These are phyloP conservation scores for Ptychoptera contaminata DNA, from an alignment of 2,888 invertebrate genomes.

Conservation along the genomic window DNA sequence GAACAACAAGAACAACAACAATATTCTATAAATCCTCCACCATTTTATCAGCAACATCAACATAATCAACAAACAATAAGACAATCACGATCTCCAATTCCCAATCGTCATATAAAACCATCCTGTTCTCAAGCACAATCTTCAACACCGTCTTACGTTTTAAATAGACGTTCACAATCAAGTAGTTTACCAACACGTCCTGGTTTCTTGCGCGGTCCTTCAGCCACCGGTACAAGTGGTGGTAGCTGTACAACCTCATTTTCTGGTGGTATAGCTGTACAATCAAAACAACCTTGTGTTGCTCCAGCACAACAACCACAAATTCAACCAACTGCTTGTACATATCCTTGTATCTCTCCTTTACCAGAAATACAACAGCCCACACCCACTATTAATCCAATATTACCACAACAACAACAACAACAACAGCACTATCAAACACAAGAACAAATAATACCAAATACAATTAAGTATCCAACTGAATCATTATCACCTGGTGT, in stretches of 20 bases:
- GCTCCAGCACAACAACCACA: conserved; percentile 5
- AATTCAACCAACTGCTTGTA: not conserved
- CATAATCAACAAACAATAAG: not conserved
- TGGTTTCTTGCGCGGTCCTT: too few species aligned
- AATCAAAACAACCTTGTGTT: conserved; percentile 1
- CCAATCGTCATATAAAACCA: too few species aligned
- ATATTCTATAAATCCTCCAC: conserved; percentile 2
- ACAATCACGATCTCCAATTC: not conserved
- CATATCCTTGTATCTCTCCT: conserved; percentile 1
- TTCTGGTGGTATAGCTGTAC: conserved; percentile 10
- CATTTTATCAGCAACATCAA: not conserved
- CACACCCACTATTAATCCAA: conserved; percentile 5
- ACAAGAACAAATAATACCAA: conserved; percentile 8
- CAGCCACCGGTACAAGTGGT: too few species aligned
- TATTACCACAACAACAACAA: conserved; percentile 7
- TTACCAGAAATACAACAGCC: conserved; percentile 4
- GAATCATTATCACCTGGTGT: conserved; percentile 8
- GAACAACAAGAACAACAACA: conserved; percentile 5
- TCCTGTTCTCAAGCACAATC: too few species aligned
- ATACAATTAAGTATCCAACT: not conserved
- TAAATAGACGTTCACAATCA: too few species aligned
- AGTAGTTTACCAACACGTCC: too few species aligned
- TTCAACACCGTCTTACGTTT: too few species aligned
- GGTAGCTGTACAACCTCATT: conserved; percentile 10
- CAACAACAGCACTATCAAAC: conserved; percentile 11